phyloP scores from a whole-genome alignment of 2,888 invertebrate species.

The Brenthis ino region DNA sequence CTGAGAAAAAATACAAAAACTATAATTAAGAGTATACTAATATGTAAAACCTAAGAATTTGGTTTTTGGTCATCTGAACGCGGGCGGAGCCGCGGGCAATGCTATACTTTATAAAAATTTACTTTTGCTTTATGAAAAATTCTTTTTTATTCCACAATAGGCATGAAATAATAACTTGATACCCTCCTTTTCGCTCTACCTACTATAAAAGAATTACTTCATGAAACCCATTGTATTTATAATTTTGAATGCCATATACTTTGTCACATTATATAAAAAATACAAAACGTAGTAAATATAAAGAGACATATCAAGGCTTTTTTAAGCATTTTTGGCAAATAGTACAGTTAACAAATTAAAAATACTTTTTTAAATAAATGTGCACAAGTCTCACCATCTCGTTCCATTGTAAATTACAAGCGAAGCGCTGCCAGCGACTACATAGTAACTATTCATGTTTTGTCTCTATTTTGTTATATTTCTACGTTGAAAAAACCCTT shows the following conservation, averaged over 20 bases:
- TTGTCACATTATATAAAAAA: background rate
- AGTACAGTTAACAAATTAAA: constrained; percentile 10
- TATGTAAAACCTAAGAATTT: no score
- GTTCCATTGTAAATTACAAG: constrained; percentile 10
- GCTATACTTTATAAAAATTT: background rate
- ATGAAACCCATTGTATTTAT: no score
- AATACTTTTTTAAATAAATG: constrained; percentile 1
- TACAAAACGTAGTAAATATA: background rate
- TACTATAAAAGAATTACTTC: no score
- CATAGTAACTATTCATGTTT: constrained; percentile 18
- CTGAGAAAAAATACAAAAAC: no score
- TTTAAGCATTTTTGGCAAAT: constrained; percentile 4
- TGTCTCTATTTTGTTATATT: constrained; percentile 16
- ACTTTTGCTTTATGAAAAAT: background rate
- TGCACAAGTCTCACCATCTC: constrained; percentile 16
- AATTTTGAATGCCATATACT: background rate
- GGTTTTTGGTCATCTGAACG: no score
- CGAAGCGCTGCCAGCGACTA: constrained; percentile 11
- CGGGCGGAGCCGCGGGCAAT: no score
- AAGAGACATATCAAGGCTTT: constrained; percentile 1
- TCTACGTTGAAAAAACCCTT: constrained; percentile 11
- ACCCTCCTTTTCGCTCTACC: no score
- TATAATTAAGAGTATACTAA: no score
- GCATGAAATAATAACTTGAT: background rate
- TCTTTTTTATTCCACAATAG: background rate